These are phyloP conservation scores for Cheilosia scutellata DNA, from an alignment of 2,888 invertebrate genomes.

Conservation along the genomic window DNA sequence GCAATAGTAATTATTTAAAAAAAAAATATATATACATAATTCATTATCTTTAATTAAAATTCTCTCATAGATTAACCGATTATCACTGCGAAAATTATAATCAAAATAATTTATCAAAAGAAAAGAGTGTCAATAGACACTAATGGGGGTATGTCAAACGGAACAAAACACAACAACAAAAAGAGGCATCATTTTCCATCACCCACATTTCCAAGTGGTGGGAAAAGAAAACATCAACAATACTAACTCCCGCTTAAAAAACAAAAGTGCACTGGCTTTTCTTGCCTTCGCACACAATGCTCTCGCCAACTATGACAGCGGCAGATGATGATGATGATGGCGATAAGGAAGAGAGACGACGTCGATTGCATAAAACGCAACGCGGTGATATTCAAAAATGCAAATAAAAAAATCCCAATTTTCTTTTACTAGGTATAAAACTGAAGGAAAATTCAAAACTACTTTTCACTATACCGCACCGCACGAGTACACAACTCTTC, in stretches of 20 bases:
- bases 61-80: conserved; percentile 17
- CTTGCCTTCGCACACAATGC: conserved; percentile 38
- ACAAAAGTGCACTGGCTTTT: conserved; percentile 50
- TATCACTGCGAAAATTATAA: conserved; percentile 31
- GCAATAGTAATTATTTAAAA: neutral
- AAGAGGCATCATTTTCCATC: conserved; percentile 27
- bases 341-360: conserved; percentile 48
- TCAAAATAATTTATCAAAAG: conserved; percentile 41
- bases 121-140: conserved; percentile 34
- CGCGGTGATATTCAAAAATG: conserved; percentile 40
- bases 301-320: conserved; percentile 1
- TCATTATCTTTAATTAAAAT: conserved; percentile 18
- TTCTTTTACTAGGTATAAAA: conserved; percentile 60
- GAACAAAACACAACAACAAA: conserved; percentile 39
- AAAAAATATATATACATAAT: neutral
- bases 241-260: conserved; percentile 64
- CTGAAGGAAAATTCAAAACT: conserved; percentile 64
- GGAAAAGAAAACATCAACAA: conserved; percentile 67
- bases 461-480: conserved; percentile 25
- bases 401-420: conserved; percentile 51
- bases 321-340: conserved; percentile 10
- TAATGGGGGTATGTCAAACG: conserved; percentile 16
- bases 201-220: conserved; percentile 46
- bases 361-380: conserved; percentile 70
- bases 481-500: conserved; percentile 48